Conservation (phyloP, 92 coral and sea anemone species). For the Diadumene lineata region DNA sequence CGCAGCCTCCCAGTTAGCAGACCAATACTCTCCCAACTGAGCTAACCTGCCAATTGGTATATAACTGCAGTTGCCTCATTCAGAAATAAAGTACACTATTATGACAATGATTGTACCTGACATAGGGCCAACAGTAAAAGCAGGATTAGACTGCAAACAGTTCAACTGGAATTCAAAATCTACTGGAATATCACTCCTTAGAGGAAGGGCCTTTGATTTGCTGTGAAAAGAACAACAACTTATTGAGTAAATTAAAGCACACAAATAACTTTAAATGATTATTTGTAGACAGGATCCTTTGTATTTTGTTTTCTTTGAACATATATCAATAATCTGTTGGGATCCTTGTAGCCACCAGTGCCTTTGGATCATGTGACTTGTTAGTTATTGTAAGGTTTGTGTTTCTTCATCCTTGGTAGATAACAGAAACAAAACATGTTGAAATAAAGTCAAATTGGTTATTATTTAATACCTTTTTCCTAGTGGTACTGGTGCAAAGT, state of each 20-base stretch:
- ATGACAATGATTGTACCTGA: slow-evolving; percentile 59
- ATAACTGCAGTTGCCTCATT: slow-evolving; percentile 1
- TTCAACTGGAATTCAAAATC: slow-evolving; percentile 93
- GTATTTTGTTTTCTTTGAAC: no score
- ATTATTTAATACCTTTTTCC: slow-evolving; percentile 75
- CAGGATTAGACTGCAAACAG: slow-evolving; percentile 66
- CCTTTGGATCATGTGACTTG: no score
- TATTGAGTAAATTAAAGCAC: no score
- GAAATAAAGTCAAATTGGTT: not conserved
- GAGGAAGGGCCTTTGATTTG: slow-evolving; percentile 70
- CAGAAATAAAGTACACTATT: not conserved
- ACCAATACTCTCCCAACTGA: no score
- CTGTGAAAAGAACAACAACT: slow-evolving; percentile 38
- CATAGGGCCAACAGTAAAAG: slow-evolving; percentile 83
- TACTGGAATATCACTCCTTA: slow-evolving; percentile 77
- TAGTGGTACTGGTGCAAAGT: slow-evolving; percentile 85
- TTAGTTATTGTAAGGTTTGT: no score
- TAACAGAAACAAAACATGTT: not conserved
- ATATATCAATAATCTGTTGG: no score
- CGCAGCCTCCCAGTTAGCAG: no score
- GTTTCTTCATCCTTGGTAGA: no score
- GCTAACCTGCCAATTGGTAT: no score
- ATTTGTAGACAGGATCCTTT: no score
- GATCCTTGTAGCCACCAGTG: no score
- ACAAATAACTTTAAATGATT: no score